phyloP scores from a whole-genome alignment of 2,888 invertebrate species.

The Escarpia spicata region DNA sequence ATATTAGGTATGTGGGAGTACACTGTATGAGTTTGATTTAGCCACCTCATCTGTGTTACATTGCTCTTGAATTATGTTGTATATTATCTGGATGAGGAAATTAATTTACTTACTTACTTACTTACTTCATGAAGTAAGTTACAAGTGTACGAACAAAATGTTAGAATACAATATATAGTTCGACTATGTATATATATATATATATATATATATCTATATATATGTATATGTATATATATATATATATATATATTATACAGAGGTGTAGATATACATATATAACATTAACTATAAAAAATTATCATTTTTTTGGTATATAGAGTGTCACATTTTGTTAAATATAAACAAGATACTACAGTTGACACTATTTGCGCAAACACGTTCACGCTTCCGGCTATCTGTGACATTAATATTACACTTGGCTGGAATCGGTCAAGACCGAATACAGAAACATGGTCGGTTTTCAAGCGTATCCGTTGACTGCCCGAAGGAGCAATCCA shows the following conservation, averaged over 20 bases:
- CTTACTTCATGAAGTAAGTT: no score
- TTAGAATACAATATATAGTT: no score
- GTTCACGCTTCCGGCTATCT: neutral
- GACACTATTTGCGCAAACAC: neutral
- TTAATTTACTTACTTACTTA: no score
- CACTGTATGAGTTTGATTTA: no score
- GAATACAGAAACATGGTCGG: neutral
- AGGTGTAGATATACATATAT: neutral
- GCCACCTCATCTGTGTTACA: no score
- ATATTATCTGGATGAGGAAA: no score
- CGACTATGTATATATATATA: no score
- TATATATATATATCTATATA: no score
- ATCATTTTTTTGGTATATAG: neutral
- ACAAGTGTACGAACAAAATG: no score
- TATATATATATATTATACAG: neutral
- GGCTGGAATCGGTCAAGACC: neutral
- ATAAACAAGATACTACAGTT: neutral
- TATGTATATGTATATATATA: no score
- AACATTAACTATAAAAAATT: neutral
- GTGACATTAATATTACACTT: neutral
- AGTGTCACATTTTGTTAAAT: neutral
- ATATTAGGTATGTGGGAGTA: no score
- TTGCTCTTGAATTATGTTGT: no score
- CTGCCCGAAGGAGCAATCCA: neutral
- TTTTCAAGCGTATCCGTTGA: neutral